phyloP scores from a whole-genome alignment of 2,888 invertebrate genomes.

The Latrodectus hesperus region DNA sequence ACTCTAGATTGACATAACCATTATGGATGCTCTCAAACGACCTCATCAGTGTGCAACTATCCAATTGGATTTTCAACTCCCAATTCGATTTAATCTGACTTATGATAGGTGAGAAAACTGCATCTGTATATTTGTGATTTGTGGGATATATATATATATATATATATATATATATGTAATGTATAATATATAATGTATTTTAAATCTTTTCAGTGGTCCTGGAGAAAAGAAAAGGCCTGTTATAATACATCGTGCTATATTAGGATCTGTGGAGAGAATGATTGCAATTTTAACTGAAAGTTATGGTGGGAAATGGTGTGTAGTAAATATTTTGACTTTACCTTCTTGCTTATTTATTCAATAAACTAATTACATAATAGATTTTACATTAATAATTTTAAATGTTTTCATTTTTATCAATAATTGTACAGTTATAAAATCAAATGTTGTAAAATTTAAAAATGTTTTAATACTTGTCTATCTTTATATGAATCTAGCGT shows the following conservation, averaged over 20 bases:
- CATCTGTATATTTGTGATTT: neutral
- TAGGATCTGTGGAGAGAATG: conserved; percentile 98
- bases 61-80: conserved; percentile 98
- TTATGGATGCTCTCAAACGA: conserved; percentile 91
- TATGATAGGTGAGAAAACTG: conserved; percentile 80
- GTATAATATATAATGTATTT: neutral
- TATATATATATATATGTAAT: too few species aligned
- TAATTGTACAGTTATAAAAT: too few species aligned
- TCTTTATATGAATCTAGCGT: too few species aligned
- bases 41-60: conserved; percentile 98
- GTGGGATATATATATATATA: too few species aligned
- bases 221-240: conserved; percentile 95
- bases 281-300: conserved; percentile 97
- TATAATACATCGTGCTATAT: conserved; percentile 96
- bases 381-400: neutral
- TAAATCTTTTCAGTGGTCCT: conserved; percentile 80
- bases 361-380: neutral
- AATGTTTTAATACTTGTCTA: too few species aligned
- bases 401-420: neutral
- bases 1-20: conserved; percentile 90
- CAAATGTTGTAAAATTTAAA: too few species aligned
- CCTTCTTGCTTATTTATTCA: too few species aligned
- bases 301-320: conserved; percentile 95
- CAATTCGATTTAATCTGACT: conserved; percentile 89
- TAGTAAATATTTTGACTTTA: neutral